Conservation (phyloP, 2,113 vertebrate species). For the Erpornis zantholeuca region DNA sequence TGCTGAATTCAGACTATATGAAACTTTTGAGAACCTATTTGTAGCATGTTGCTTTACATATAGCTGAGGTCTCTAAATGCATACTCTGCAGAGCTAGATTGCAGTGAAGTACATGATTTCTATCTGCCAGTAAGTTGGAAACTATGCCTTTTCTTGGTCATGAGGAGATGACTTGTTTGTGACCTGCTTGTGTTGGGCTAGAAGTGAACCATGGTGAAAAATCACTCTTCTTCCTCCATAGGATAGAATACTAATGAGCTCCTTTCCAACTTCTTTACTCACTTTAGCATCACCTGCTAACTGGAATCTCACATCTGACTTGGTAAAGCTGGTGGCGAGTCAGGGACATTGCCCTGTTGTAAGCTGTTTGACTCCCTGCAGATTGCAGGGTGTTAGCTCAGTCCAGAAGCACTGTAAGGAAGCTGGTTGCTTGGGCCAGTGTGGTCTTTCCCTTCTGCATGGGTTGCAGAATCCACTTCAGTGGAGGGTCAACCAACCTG, state of each 20-base stretch:
- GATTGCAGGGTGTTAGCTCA: not conserved
- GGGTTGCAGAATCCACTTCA: not conserved
- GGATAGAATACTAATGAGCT: not conserved
- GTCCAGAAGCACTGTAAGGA: not conserved
- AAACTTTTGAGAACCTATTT: not conserved
- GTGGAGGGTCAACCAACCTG: not conserved
- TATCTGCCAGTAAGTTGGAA: accelerated
- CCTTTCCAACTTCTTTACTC: not conserved
- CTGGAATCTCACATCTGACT: not conserved
- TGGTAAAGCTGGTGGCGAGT: not conserved
- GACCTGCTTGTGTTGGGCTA: not conserved
- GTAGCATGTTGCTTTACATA: not conserved
- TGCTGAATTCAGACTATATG: not conserved
- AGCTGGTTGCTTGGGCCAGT: not conserved
- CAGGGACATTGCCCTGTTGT: not conserved
- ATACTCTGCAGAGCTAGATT: not conserved
- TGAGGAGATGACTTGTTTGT: not conserved
- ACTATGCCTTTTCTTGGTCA: not conserved
- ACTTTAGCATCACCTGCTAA: not conserved
- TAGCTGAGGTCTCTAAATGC: not conserved
- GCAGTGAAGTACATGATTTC: not conserved
- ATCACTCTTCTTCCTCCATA: not conserved
- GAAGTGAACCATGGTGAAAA: not conserved
- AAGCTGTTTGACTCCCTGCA: not conserved
- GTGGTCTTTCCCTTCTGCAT: not conserved